Evolutionary conservation across 2,797 vertebrate species (phyloP), one percentile per base, ranked within the genome.

Genomic region (Gallirallus australis): DNA sequence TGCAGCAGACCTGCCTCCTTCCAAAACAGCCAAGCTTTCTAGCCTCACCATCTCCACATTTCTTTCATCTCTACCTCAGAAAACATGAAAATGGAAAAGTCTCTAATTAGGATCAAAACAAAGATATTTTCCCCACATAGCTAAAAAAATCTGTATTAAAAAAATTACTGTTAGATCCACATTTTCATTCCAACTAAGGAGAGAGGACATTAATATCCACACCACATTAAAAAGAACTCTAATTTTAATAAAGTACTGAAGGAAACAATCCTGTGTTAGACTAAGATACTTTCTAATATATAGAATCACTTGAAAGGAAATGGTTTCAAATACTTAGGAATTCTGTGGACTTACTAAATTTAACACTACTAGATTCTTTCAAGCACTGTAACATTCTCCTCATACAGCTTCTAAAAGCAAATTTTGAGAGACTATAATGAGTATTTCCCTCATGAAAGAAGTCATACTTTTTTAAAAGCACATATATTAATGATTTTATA

Each of bases 91-190:
- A 61, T 28, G 82, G 25, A 8, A 21, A 84, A 78, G 53, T 39
- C 42, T 88, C 57, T 79, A 89, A 80, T 82, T 72, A 77, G 42
- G 35, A 78, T 66, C 12, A 79, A 94, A 94, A 53, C 23, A 94
- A 84, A 73, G 30, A 11, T 87, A 30, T 68, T 39, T 40, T 69
- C 35, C 66, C 19, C 28, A 89, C 76, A 69, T 11, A 4, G 15
- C 33, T 75, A 77, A 56, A 86, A 65, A 35, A 8, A 79, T 1
- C 42, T 1, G 3, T 24, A n/a, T 61, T 70, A 21, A 3, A 0
- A 12, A 42, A 33, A 33, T 25, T 3, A 63, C 50, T 86, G 10
- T 64, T 71, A 57, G 9, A 64, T 35, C 24, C 31, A 47, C 13
- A 18, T 83, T 65, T 82, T 79, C n/a, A 72, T 73, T 80, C 69